A percentile compares a stretch with the other conserved stretches of the same genome.
These are phyloP conservation scores for Solenodon paradoxus DNA, from an alignment of 2,113 vertebrate species.

Conservation along the genomic window DNA sequence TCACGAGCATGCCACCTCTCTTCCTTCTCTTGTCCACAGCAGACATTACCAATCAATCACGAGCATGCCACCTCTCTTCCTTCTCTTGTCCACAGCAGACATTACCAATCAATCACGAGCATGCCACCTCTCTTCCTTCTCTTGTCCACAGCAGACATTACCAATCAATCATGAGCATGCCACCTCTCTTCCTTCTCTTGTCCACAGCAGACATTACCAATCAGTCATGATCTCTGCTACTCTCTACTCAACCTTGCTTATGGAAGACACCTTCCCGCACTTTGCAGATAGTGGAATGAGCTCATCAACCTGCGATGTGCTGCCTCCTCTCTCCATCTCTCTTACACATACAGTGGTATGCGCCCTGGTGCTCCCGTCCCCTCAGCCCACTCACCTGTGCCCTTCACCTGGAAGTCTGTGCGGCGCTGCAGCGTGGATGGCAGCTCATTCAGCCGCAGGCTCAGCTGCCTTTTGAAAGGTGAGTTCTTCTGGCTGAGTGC, in stretches of 20 bases:
- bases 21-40: no score
- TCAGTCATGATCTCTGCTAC: background rate
- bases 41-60: background rate
- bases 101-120: background rate
- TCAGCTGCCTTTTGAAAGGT: constrained; percentile 94
- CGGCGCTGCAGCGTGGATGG: constrained; percentile 93
- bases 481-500: constrained; percentile 95
- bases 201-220: background rate
- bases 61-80: background rate
- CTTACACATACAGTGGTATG: background rate
- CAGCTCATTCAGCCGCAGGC: constrained; percentile 92
- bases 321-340: no score
- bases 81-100: no score
- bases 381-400: constrained; percentile 83
- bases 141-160: background rate
- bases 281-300: no score
- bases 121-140: background rate
- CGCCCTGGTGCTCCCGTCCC: background rate
- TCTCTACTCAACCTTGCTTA: background rate
- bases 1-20: background rate
- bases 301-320: no score
- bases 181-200: background rate
- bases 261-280: no score
- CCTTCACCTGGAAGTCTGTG: constrained; percentile 88
- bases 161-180: background rate